Conservation (phyloP, 2,113 vertebrate genomes). For the Tragelaphus strepsiceros region DNA sequence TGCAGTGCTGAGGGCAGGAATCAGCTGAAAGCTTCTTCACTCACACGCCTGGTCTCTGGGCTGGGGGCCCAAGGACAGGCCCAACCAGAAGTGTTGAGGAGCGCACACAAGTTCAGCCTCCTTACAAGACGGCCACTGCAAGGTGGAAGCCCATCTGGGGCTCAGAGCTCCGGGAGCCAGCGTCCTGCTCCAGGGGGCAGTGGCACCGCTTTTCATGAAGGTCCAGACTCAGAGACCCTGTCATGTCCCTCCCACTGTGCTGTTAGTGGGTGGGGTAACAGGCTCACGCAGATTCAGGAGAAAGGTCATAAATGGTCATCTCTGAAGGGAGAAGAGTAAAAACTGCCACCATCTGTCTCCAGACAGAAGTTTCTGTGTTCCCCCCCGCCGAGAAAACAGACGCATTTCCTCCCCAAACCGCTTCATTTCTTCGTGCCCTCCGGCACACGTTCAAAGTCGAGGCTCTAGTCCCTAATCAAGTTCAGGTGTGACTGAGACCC, state of each 20-base stretch:
- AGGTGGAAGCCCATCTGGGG: fast-evolving
- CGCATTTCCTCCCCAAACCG: background rate
- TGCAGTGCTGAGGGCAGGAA: background rate
- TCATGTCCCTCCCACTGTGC: background rate
- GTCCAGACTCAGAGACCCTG: background rate
- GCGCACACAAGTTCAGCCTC: fast-evolving
- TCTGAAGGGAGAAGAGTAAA: background rate
- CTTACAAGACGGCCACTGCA: background rate
- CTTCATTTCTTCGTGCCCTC: background rate
- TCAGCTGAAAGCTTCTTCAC: background rate
- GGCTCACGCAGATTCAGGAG: background rate
- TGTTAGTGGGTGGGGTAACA: background rate
- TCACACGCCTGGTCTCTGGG: background rate
- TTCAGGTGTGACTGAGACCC: background rate
- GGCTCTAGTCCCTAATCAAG: background rate
- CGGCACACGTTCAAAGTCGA: fast-evolving
- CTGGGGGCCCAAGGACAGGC: background rate
- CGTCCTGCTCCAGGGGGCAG: background rate
- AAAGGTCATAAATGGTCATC: background rate
- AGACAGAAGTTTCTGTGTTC: background rate
- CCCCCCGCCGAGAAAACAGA: background rate
- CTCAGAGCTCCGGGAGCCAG: background rate
- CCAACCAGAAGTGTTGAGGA: fast-evolving
- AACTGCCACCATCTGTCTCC: background rate
- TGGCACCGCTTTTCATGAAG: fast-evolving